These are phyloP conservation scores for Pheosia gnoma DNA, from an alignment of 2,888 invertebrate genomes.

Conservation along the genomic window DNA sequence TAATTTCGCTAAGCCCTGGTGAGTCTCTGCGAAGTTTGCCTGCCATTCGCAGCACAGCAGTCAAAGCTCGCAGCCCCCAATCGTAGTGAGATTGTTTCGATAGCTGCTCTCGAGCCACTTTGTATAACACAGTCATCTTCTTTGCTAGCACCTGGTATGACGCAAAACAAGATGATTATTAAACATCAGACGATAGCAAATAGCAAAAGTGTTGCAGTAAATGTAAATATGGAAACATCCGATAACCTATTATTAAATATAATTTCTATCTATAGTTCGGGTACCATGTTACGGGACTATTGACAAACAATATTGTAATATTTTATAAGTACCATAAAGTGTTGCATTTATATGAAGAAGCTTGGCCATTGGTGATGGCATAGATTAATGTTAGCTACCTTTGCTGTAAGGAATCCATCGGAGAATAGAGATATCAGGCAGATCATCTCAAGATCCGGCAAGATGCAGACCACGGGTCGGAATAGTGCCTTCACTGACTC, in stretches of 20 bases:
- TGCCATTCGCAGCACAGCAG: constrained; percentile 95
- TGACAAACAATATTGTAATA: too few species aligned
- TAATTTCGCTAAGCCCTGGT: constrained; percentile 91
- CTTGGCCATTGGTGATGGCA: too few species aligned
- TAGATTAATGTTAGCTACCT: constrained; percentile 73
- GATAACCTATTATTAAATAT: too few species aligned
- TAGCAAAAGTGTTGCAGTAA: too few species aligned
- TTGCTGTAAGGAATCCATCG: constrained; percentile 95
- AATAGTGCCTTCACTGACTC: constrained; percentile 96
- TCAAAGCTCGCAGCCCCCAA: constrained; percentile 96
- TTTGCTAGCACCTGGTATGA: constrained; percentile 87
- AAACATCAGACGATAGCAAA: too few species aligned
- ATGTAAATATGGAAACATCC: too few species aligned
- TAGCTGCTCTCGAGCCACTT: constrained; percentile 92
- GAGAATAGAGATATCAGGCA: constrained; percentile 96
- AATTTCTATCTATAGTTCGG: too few species aligned
- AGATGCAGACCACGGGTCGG: constrained; percentile 95
- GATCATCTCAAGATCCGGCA: constrained; percentile 96
- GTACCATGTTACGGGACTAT: too few species aligned
- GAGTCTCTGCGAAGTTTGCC: constrained; percentile 93
- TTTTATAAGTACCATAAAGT: too few species aligned
- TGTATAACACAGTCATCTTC: constrained; percentile 96
- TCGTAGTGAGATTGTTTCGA: constrained; percentile 97
- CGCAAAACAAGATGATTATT: too few species aligned
- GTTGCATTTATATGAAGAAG: too few species aligned